Percentiles rank a stretch among this genome's conserved stretches.
Conservation (phyloP, 2,797 vertebrate species). For the Rhinella marina region DNA sequence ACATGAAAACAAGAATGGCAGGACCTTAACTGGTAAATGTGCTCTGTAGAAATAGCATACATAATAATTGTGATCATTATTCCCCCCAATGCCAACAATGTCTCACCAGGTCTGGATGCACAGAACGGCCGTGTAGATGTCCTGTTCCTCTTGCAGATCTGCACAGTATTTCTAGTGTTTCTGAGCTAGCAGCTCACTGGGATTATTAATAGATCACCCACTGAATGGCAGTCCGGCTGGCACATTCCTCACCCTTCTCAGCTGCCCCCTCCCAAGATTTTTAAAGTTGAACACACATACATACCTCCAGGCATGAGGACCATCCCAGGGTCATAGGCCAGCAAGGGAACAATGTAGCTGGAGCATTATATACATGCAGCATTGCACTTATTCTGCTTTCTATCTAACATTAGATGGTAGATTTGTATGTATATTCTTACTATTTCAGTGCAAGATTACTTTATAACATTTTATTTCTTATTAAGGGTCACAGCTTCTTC, state of each 20-base stretch:
- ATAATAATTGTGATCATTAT: not conserved
- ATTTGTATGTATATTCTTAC: not conserved
- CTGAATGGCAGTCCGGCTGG: constrained; percentile 29
- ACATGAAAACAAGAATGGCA: not conserved
- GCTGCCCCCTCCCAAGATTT: constrained; percentile 43
- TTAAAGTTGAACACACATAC: constrained; percentile 38
- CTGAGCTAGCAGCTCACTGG: constrained; percentile 25
- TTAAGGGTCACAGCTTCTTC: not conserved
- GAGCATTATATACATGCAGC: not conserved
- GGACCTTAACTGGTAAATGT: not conserved
- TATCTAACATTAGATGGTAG: not conserved
- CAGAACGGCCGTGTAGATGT: not conserved
- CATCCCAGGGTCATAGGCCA: constrained; percentile 14
- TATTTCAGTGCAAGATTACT: not conserved
- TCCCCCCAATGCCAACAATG: not conserved
- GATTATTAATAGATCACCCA: constrained; percentile 59
- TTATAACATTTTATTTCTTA: too few relatives aligned
- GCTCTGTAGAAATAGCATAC: not conserved
- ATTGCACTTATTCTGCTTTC: not conserved
- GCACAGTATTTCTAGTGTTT: constrained; percentile 48
- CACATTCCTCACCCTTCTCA: constrained; percentile 50
- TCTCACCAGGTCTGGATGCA: constrained; percentile 38
- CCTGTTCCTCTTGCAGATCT: constrained; percentile 8
- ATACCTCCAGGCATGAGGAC: not conserved
- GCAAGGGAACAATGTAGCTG: not conserved